Conservation (phyloP, 35 echinoderm and acorn worm genomes). For the Antedon bifida region DNA sequence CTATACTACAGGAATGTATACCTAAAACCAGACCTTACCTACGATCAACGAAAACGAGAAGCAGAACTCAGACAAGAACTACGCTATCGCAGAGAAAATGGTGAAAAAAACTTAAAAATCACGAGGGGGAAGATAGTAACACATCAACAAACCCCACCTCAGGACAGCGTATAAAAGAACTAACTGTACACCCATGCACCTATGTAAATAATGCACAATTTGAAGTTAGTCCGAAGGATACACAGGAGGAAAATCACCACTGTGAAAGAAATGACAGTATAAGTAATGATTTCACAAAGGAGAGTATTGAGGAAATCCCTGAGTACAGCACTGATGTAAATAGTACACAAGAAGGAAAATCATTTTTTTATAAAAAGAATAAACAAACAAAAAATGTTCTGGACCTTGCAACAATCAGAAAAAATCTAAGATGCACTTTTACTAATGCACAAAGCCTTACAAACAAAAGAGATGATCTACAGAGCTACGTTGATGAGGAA, state of each 20-base stretch:
- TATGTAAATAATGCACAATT: conserved; percentile 27
- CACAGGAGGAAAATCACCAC: too few relatives aligned
- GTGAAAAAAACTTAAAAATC: conserved; percentile 24
- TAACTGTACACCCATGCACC: neutral
- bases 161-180: too few relatives aligned
- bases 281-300: neutral
- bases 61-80: conserved; percentile 3
- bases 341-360: too few relatives aligned
- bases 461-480: conserved; percentile 18
- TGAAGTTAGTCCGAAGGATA: too few relatives aligned
- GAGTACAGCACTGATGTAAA: conserved; percentile 5
- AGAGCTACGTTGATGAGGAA: conserved; percentile 15
- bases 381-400: too few relatives aligned
- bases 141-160: neutral
- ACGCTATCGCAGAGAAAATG: neutral
- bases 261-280: neutral
- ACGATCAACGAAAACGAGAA: conserved; percentile 10
- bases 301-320: neutral
- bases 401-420: conserved; percentile 1
- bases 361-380: too few relatives aligned
- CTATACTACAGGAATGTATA: conserved; percentile 9
- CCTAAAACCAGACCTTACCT: conserved; percentile 22
- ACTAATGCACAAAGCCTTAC: conserved; percentile 26
- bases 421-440: conserved; percentile 13
- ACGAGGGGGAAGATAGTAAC: conserved; percentile 12